These are phyloP conservation scores for Gymnoscelis rufifasciata DNA, from an alignment of 2,888 invertebrate genomes.

Conservation along the genomic window DNA sequence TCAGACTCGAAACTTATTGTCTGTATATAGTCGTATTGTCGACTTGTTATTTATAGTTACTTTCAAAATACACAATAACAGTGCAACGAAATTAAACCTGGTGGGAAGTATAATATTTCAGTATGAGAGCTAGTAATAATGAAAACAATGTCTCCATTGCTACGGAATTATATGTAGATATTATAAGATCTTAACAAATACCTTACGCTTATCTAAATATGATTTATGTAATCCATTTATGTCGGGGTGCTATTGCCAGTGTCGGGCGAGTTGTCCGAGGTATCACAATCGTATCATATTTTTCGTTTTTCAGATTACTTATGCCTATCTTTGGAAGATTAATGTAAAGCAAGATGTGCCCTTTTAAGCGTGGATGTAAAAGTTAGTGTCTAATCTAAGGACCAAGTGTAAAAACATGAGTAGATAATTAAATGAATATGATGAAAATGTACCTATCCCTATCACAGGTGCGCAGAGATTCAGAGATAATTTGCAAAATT, in stretches of 20 bases:
- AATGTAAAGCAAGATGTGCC: background rate
- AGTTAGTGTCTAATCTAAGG: slow-evolving; percentile 18
- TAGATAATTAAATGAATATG: slow-evolving; percentile 5
- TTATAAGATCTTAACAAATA: background rate
- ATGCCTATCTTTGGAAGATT: background rate
- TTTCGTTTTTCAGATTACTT: too few species aligned
- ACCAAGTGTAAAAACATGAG: slow-evolving; percentile 20
- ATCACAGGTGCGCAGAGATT: slow-evolving; percentile 1
- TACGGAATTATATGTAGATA: slow-evolving; percentile 26
- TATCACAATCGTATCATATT: background rate
- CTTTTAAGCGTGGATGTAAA: slow-evolving; percentile 11
- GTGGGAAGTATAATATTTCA: too few species aligned
- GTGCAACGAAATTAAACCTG: slow-evolving; percentile 10
- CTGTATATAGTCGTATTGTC: too few species aligned
- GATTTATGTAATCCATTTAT: slow-evolving; percentile 34
- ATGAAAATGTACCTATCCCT: slow-evolving; percentile 5
- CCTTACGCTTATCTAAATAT: slow-evolving; percentile 14
- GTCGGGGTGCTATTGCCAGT: slow-evolving; percentile 60
- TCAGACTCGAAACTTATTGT: too few species aligned
- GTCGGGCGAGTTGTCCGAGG: slow-evolving; percentile 8
- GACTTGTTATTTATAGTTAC: background rate
- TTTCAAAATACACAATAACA: background rate
- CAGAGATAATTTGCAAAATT: background rate
- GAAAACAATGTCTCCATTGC: slow-evolving; percentile 18
- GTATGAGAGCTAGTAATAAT: background rate